Conservation (phyloP, 1,140 invertebrate species). For the Drosophila truncata region DNA sequence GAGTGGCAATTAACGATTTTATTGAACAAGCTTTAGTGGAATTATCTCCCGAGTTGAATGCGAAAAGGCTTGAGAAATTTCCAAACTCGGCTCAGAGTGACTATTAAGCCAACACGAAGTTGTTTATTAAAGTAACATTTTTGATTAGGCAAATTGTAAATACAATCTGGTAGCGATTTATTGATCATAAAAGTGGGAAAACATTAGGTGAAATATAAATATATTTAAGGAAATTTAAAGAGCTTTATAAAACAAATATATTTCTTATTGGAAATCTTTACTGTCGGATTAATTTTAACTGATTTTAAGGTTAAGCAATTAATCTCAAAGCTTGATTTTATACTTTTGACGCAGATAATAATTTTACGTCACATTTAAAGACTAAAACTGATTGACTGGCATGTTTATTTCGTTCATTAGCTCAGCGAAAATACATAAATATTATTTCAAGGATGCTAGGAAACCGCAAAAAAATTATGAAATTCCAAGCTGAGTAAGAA, state of each 20-base stretch:
- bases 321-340: not conserved
- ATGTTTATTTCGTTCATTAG: slow-evolving; percentile 10
- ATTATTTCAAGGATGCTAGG: slow-evolving; percentile 50
- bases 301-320: too few species aligned
- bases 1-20: slow-evolving; percentile 80
- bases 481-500: slow-evolving; percentile 13
- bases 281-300: not conserved
- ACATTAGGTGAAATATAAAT: not conserved
- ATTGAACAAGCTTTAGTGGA: slow-evolving; percentile 62
- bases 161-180: slow-evolving; percentile 12
- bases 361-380: not conserved
- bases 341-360: not conserved
- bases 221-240: not conserved
- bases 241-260: not conserved
- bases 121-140: slow-evolving; percentile 32
- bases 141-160: slow-evolving; percentile 32
- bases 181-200: slow-evolving; percentile 8
- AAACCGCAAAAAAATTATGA: slow-evolving; percentile 56
- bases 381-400: slow-evolving; percentile 3
- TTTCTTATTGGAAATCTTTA: not conserved
- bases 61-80: slow-evolving; percentile 36
- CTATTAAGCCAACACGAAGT: slow-evolving; percentile 26
- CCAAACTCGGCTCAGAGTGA: slow-evolving; percentile 36
- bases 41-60: slow-evolving; percentile 38
- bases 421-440: not conserved